Conservation (phyloP, 2,888 invertebrate species). For the Eilema sororculum region DNA sequence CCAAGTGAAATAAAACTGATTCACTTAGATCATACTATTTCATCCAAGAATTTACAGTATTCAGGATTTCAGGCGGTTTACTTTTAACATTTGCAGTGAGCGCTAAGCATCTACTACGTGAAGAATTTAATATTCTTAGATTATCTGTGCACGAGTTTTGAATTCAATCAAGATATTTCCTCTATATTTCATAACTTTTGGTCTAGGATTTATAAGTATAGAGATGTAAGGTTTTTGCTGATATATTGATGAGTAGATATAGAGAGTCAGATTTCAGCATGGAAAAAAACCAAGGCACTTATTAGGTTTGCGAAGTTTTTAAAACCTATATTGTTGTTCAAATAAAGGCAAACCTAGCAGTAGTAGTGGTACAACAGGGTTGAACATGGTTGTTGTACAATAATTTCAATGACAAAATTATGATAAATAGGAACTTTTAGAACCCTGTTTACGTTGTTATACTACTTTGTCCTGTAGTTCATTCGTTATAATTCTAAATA, state of each 20-base stretch:
- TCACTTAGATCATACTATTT: not conserved
- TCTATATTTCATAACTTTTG: not conserved
- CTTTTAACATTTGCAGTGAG: constrained; percentile 33
- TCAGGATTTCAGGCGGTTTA: constrained; percentile 20
- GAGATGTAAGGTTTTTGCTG: not conserved
- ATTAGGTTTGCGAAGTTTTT: too few relatives aligned
- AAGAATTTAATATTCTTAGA: constrained; percentile 35
- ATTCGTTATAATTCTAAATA: too few relatives aligned
- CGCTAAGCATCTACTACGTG: constrained; percentile 31
- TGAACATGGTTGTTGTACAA: not conserved
- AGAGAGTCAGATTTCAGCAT: too few relatives aligned
- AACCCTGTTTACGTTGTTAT: too few relatives aligned
- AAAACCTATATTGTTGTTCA: not conserved
- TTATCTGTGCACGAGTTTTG: constrained; percentile 12
- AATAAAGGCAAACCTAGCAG: not conserved
- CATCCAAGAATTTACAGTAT: not conserved
- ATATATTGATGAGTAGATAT: not conserved
- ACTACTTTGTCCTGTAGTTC: too few relatives aligned
- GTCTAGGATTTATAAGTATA: not conserved
- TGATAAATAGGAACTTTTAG: too few relatives aligned
- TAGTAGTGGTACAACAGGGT: not conserved
- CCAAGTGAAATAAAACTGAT: not conserved
- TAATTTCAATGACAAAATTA: not conserved
- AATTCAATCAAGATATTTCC: constrained; percentile 12
- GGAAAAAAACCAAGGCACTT: too few relatives aligned